Evolutionary conservation across 1,140 invertebrate species (phyloP).

Genomic region (Cataglyphis hispanica): DNA sequence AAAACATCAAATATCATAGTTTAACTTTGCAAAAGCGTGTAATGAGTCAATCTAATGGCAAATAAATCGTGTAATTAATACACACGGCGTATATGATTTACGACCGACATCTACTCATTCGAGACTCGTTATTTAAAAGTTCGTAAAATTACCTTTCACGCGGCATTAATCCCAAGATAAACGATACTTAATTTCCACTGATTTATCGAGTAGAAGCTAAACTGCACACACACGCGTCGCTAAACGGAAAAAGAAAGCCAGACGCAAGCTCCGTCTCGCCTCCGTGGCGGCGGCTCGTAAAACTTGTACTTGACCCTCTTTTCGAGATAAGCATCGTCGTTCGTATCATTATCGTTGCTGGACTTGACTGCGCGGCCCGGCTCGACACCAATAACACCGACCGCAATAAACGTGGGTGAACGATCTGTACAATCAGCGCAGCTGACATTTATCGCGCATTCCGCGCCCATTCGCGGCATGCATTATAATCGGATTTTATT

Average conservation of each 20-base stretch:
- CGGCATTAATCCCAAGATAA: slow-evolving; percentile 36
- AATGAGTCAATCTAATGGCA: neutral
- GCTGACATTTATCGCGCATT: slow-evolving; percentile 58
- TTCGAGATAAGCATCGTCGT: slow-evolving; percentile 55
- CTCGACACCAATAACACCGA: slow-evolving; percentile 41
- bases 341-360: slow-evolving; percentile 45
- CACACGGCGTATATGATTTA: slow-evolving; percentile 10
- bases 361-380: neutral
- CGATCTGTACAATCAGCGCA: slow-evolving; percentile 59
- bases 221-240: neutral
- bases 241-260: slow-evolving; percentile 1
- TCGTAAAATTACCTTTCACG: neutral
- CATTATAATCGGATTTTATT: slow-evolving; percentile 64
- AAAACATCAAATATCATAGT: neutral
- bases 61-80: slow-evolving; percentile 13
- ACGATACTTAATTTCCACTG: slow-evolving; percentile 38
- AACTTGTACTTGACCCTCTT: slow-evolving; percentile 67
- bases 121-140: neutral
- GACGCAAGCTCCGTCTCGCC: slow-evolving; percentile 18
- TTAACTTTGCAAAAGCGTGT: neutral
- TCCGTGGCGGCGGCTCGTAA: slow-evolving; percentile 48
- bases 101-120: neutral
- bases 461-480: neutral
- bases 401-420: slow-evolving; percentile 61
- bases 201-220: slow-evolving; percentile 24